Conservation (phyloP, 2,888 invertebrate species). For the Chouioia cunea region DNA sequence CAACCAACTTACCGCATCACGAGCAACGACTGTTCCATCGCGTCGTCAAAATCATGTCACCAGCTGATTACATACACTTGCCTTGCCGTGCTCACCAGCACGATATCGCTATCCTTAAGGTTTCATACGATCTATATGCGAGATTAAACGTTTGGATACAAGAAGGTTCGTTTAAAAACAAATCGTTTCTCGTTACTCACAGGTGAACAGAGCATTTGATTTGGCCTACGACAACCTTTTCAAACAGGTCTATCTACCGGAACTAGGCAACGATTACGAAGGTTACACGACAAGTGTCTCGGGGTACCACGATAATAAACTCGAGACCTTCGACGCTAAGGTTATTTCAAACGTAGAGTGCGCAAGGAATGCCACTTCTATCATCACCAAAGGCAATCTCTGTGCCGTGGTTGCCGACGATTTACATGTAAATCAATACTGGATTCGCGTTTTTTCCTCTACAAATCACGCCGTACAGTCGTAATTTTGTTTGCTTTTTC, state of each 20-base stretch:
- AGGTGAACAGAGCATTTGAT: conserved; percentile 16
- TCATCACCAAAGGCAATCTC: conserved; percentile 18
- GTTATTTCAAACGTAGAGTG: conserved; percentile 26
- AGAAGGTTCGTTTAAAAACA: too few relatives aligned
- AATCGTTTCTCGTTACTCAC: not conserved
- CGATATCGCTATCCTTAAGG: conserved; percentile 26
- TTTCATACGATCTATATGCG: not conserved
- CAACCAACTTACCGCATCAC: conserved; percentile 3
- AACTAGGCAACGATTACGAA: conserved; percentile 15
- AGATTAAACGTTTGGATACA: too few relatives aligned
- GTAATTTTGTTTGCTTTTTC: not conserved
- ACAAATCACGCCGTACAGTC: not conserved
- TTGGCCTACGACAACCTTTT: conserved; percentile 13
- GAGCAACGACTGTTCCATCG: conserved; percentile 15
- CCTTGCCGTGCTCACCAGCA: conserved; percentile 21
- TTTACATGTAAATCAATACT: not conserved
- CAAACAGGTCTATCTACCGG: conserved; percentile 18
- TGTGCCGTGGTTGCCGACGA: conserved; percentile 1
- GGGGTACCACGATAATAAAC: not conserved
- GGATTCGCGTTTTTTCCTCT: not conserved
- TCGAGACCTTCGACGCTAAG: not conserved
- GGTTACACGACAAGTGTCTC: conserved; percentile 8
- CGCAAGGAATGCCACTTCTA: conserved; percentile 7
- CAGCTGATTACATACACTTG: not conserved
- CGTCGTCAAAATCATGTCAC: conserved; percentile 17